Base-by-base conservation (phyloP, 1,140 invertebrate species). In the Drosophila lacteicornis region DNA sequence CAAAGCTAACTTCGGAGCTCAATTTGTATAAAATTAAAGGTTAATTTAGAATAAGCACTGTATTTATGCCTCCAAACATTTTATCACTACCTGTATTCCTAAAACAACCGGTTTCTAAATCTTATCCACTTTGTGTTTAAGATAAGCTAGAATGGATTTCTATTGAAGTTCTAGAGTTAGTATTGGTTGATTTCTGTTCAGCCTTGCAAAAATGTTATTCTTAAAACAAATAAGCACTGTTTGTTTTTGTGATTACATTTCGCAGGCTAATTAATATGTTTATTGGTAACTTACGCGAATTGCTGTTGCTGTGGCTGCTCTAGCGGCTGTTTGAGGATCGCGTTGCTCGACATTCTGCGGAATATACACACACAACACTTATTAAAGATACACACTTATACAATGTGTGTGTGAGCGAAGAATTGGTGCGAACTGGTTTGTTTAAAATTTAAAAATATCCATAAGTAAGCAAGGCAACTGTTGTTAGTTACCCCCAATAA, bases 271-370 rank as follows among this genome's bases (percentile, higher is more conserved):
- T 68, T 79, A 46, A 55, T 69, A 62, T 66, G 51, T 75, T 75
- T 67, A 62, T 71, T 82, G 60, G 63, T 47, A 73, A 86, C 83
- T 87, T 80, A 87, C 83, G 83, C 83, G 61, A 87, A 87, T 60
- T 82, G 66, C 47, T 87, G 79, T 42, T 87, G 83, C 43, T 86
- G 50, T 8, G 79, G 83, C 73, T 87, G 79, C 42, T 74, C 50
- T 13, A 87, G 68, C 8, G 75, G 65, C 43, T 46, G 62, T 58
- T 56, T 43, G 47, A 56, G 47, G 19, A 60, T 36, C 51, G 65
- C 59, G 56, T 59, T 25, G 59, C 68, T 5, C 50, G 82, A 12
- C 83, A 87, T 87, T 47, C 80, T 87, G 62, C 55, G 46, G 46
- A 82, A 70, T 42, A 46, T 55, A 71, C 22, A 71, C 3, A 76